phyloP scores from a whole-genome alignment of 1,140 invertebrate genomes.

The Leptinotarsa undecemlineata region DNA sequence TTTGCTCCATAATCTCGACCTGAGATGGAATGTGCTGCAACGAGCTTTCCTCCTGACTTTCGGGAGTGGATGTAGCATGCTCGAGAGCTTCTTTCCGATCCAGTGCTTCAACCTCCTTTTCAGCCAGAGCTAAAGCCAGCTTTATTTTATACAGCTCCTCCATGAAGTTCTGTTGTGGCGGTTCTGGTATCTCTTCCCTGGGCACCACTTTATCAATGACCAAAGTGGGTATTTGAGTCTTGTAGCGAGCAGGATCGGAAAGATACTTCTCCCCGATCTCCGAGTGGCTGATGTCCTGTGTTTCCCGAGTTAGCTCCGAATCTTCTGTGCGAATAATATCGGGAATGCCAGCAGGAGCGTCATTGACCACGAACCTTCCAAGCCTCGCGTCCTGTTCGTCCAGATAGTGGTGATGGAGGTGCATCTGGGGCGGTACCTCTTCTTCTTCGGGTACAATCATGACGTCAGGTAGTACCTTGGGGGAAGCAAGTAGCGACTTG shows the following conservation, averaged over 20 bases:
- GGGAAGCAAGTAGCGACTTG: neutral
- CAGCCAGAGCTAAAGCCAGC: neutral
- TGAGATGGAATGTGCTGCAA: too few relatives aligned
- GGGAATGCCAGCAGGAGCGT: conserved; percentile 21
- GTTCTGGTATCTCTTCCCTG: conserved; percentile 1
- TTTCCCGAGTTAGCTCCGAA: conserved; percentile 24
- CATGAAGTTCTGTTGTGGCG: conserved; percentile 17
- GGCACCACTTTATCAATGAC: conserved; percentile 24
- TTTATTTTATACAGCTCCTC: conserved; percentile 16
- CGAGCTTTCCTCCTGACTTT: too few relatives aligned
- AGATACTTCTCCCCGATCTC: conserved; percentile 28
- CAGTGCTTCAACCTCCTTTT: neutral
- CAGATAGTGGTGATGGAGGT: neutral
- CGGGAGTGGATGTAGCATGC: too few relatives aligned
- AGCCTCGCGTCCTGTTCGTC: conserved; percentile 11
- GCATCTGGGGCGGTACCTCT: neutral
- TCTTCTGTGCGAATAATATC: conserved; percentile 20
- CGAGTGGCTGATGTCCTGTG: conserved; percentile 25
- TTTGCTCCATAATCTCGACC: too few relatives aligned
- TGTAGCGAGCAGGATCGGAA: neutral
- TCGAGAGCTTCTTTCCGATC: too few relatives aligned
- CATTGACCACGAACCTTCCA: conserved; percentile 26
- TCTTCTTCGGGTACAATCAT: neutral
- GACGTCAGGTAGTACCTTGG: conserved; percentile 19
- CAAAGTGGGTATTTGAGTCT: neutral